A percentile compares a stretch with the other conserved stretches of the same genome.
These are phyloP conservation scores for Anarsia innoxiella DNA, from an alignment of 2,888 invertebrate genomes.

Conservation along the genomic window DNA sequence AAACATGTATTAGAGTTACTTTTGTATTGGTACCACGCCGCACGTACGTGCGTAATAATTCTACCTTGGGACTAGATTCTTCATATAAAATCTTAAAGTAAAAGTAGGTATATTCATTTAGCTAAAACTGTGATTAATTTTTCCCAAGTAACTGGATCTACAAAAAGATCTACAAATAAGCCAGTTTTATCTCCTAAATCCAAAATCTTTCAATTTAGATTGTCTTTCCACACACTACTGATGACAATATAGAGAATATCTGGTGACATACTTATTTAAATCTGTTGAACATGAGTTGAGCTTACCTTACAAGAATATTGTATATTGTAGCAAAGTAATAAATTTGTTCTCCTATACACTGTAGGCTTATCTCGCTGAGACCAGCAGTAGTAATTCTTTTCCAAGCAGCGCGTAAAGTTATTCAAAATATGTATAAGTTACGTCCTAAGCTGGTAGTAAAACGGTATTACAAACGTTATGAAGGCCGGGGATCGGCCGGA, in stretches of 20 bases:
- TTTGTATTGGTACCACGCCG: constrained; percentile 25
- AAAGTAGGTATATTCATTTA: constrained; percentile 20
- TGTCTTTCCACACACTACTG: too few relatives aligned
- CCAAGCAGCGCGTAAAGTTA: constrained; percentile 60
- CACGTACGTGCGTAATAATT: constrained; percentile 31
- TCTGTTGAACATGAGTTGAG: too few relatives aligned
- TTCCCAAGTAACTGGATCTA: too few relatives aligned
- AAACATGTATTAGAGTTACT: constrained; percentile 42
- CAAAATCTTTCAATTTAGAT: too few relatives aligned
- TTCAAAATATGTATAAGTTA: constrained; percentile 71
- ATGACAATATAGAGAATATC: too few relatives aligned
- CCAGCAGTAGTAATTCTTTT: constrained; percentile 53
- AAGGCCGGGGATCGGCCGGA: constrained; percentile 61
- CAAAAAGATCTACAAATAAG: too few relatives aligned
- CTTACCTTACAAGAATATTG: too few relatives aligned
- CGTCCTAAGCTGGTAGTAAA: constrained; percentile 67
- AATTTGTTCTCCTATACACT: constrained; percentile 23
- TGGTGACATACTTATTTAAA: too few relatives aligned
- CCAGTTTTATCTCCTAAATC: too few relatives aligned
- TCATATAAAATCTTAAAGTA: constrained; percentile 29
- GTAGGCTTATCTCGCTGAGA: constrained; percentile 41
- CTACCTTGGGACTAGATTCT: constrained; percentile 29
- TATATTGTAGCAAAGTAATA: too few relatives aligned
- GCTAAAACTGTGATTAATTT: constrained; percentile 19
- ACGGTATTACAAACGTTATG: constrained; percentile 68